Percentiles rank a stretch among this genome's conserved stretches.
These are phyloP conservation scores for Petrophora chlorosata DNA, from an alignment of 2,888 invertebrate genomes.

Conservation along the genomic window DNA sequence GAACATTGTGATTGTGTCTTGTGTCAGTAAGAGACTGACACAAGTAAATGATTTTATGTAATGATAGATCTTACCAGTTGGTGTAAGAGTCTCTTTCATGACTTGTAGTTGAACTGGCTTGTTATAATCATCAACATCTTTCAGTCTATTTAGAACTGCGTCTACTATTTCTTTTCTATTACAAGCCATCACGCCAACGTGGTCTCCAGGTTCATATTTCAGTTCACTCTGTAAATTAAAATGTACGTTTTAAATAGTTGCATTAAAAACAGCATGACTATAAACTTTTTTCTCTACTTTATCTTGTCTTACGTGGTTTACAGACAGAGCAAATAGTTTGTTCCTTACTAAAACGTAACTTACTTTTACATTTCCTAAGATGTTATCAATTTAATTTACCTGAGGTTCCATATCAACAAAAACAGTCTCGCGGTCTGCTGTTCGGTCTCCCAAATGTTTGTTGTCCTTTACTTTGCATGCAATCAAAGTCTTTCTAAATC, in stretches of 20 bases:
- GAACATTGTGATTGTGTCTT: not conserved
- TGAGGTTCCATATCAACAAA: slow-evolving; percentile 82
- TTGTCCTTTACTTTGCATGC: slow-evolving; percentile 80
- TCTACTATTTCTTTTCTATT: slow-evolving; percentile 92
- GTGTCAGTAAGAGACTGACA: not conserved
- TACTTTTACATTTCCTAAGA: no score
- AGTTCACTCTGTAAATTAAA: slow-evolving; percentile 72
- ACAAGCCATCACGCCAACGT: slow-evolving; percentile 94
- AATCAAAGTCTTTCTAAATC: slow-evolving; percentile 71
- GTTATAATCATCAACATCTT: slow-evolving; percentile 87
- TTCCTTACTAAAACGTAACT: no score
- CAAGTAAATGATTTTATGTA: no score
- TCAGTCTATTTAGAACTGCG: slow-evolving; percentile 87
- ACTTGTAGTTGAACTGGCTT: slow-evolving; percentile 89
- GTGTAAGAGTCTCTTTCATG: slow-evolving; percentile 92
- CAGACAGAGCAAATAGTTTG: no score
- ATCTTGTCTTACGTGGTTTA: no score
- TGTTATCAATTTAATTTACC: slow-evolving; percentile 58
- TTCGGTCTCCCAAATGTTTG: slow-evolving; percentile 84
- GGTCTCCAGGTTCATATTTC: slow-evolving; percentile 94
- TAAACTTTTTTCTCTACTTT: no score
- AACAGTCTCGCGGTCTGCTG: slow-evolving; percentile 81
- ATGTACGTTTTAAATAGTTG: no score
- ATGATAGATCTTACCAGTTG: slow-evolving; percentile 85
- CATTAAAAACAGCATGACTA: no score